A percentile compares a stretch with the other conserved stretches of the same genome.
phyloP scores from a whole-genome alignment of 2,113 vertebrate genomes.

The Hyaena hyaena region DNA sequence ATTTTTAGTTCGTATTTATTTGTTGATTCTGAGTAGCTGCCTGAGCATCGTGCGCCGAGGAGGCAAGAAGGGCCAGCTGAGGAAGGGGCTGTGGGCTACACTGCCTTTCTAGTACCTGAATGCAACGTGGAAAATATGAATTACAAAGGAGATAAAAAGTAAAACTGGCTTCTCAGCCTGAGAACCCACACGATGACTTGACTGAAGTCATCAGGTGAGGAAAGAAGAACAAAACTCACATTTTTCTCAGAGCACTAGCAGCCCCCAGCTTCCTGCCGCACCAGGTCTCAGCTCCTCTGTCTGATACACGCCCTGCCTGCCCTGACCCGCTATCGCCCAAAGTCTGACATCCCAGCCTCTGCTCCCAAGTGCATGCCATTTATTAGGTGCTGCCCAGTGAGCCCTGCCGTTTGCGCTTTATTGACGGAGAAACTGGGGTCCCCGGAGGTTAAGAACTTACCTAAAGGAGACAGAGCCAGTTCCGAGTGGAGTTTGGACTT shows the following conservation, averaged over 20 bases:
- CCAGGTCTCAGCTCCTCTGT: not conserved
- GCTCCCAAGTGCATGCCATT: accelerated
- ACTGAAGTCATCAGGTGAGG: not conserved
- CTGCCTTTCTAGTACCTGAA: not conserved
- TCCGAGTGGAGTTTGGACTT: not conserved
- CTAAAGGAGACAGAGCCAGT: not conserved
- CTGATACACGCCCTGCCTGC: not conserved
- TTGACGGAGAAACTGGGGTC: not conserved
- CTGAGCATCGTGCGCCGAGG: not conserved
- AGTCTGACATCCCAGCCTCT: accelerated
- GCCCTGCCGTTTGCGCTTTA: not conserved
- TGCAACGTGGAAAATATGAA: not conserved
- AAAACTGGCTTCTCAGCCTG: not conserved
- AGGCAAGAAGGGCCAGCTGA: not conserved
- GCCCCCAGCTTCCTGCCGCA: not conserved
- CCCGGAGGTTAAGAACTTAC: not conserved
- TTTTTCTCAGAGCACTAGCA: not conserved
- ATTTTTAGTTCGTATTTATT: not conserved
- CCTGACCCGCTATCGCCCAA: accelerated
- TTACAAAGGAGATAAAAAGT: not conserved
- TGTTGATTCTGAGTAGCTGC: not conserved
- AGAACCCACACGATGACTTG: not conserved
- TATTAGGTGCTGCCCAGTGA: accelerated
- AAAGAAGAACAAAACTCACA: not conserved
- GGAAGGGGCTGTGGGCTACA: not conserved